phyloP scores from a whole-genome alignment of 2,888 invertebrate species.

The Thelaira solivaga region DNA sequence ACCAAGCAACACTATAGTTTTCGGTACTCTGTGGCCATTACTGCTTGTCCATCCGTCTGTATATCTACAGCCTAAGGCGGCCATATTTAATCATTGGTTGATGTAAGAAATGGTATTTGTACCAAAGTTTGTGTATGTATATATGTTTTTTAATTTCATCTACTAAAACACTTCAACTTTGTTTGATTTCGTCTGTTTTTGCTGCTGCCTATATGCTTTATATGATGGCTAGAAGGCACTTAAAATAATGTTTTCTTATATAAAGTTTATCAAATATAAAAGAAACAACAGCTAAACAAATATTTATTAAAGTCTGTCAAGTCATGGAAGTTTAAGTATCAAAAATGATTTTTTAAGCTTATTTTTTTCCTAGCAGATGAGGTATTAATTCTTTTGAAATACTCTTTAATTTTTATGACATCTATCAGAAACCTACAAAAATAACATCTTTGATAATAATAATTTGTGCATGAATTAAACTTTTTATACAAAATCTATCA shows the following conservation, averaged over 20 bases:
- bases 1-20: conserved; percentile 15
- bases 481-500: too few relatives aligned
- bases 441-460: too few relatives aligned
- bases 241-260: not conserved
- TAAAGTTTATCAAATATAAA: too few relatives aligned
- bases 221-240: conserved; percentile 4
- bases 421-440: too few relatives aligned
- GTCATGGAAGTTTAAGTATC: too few relatives aligned
- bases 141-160: conserved; percentile 22
- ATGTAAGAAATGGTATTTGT: conserved; percentile 66
- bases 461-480: too few relatives aligned
- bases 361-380: too few relatives aligned
- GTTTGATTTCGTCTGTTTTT: conserved; percentile 43
- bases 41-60: conserved; percentile 18
- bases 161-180: conserved; percentile 33
- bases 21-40: conserved; percentile 13
- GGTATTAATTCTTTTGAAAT: too few relatives aligned
- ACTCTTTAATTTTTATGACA: too few relatives aligned
- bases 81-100: conserved; percentile 74
- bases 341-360: too few relatives aligned
- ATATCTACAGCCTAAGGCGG: conserved; percentile 73
- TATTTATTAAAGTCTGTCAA: too few relatives aligned
- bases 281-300: too few relatives aligned
- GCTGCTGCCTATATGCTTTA: conserved; percentile 32
- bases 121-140: conserved; percentile 33